Evolutionary conservation across 1,140 invertebrate species (phyloP).

Genomic region (fruit fly (Drosophila melanogaster)): DNA sequence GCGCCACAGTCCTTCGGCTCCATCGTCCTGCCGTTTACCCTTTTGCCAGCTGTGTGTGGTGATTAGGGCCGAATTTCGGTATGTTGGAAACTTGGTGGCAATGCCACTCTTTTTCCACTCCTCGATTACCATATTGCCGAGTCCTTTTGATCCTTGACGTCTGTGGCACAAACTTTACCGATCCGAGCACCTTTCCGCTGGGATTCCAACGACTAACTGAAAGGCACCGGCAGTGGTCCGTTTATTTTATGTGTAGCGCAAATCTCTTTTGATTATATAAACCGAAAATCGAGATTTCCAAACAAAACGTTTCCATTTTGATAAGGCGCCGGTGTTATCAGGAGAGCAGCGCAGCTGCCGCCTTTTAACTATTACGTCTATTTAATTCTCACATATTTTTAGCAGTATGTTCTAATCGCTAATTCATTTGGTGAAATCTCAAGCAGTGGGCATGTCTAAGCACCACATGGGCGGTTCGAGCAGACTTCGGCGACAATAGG

Average conservation of each 20-base stretch:
- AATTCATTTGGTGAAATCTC: conserved; percentile 13
- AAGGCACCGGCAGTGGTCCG: not conserved
- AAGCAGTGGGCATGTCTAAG: conserved; percentile 5
- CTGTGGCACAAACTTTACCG: not conserved
- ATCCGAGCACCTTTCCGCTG: conserved; percentile 8
- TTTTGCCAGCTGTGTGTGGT: conserved; percentile 85
- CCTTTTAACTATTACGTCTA: not conserved
- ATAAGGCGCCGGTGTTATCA: conserved; percentile 46
- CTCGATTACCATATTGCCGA: conserved; percentile 68
- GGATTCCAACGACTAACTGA: conserved; percentile 36
- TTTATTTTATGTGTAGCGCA: conserved; percentile 26
- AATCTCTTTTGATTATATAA: conserved; percentile 38
- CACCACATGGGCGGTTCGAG: not conserved
- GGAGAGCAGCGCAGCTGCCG: conserved; percentile 9
- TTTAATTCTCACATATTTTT: conserved; percentile 3
- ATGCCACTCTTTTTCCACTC: conserved; percentile 76
- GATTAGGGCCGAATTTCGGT: conserved; percentile 66
- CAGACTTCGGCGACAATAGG: conserved; percentile 13
- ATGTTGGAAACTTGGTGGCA: conserved; percentile 77
- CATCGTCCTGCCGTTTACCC: conserved; percentile 87
- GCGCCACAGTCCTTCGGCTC: conserved; percentile 89
- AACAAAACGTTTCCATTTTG: conserved; percentile 63
- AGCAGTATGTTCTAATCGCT: conserved; percentile 3
- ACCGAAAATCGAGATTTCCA: conserved; percentile 36
- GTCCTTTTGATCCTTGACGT: conserved; percentile 13